Evolutionary conservation across 2,113 vertebrate genomes (phyloP), one percentile per base, ranked within the genome.

Genomic region (Chaetura pelagica): DNA sequence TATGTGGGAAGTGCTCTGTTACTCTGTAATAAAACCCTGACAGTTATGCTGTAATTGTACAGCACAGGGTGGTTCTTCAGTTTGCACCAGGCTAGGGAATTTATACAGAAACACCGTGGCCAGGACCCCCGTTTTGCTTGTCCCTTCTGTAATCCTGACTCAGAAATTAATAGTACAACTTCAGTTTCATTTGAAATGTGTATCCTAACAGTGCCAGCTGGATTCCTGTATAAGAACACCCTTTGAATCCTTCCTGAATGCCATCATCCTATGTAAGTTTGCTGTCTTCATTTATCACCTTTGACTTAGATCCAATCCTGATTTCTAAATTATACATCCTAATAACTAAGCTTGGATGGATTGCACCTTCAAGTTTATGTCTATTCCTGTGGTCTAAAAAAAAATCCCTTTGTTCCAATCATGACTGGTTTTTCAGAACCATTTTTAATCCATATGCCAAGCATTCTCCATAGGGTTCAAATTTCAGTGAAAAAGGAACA

Each of bases 401-500:
- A 92, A 49, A 73, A 82, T 86, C 55, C 72, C 90, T 96, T 97
- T 85, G 66, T 95, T 96, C 90, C 57, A 77, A 78, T 84, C 89
- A 64, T 21, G 91, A 61, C 57, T 97, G 66, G 9, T 52, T 96
- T 96, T 94, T 94, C 87, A 79, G 94, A 94, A 95, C 76, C 86
- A 97, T 91, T 96, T 95, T 94, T 90, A 95, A 87, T 96, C 93
- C 68, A 68, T 96, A 55, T 90, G 85, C 89, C 85, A 94, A 93
- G 75, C 87, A 95, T 93, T 96, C 92, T 96, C 82, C 85, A 88
- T 90, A 91, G 85, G 92, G 90, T 73, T 98, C 87, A 67, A 75
- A 81, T 98, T 98, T 97, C 97, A 96, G 71, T 95, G 89, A 95
- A 96, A 97, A 98, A 94, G 83, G 96, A 97, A 97, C 74, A 97